Conservation (phyloP, 2,888 invertebrate genomes). For the Hemaris fuciformis region DNA sequence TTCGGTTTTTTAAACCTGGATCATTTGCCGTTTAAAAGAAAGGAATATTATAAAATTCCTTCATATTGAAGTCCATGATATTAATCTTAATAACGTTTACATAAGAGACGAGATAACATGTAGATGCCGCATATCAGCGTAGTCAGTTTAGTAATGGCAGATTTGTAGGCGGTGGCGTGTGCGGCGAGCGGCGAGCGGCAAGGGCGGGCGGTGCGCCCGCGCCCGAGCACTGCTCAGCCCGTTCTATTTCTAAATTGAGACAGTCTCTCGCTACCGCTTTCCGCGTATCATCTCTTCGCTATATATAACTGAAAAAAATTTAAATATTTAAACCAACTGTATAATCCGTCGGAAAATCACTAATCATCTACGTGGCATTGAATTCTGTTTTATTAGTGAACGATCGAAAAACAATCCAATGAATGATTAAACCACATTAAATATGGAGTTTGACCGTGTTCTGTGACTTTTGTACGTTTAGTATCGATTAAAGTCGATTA, state of each 20-base stretch:
- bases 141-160: slow-evolving; percentile 1
- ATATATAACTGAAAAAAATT: slow-evolving; percentile 52
- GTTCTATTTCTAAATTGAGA: slow-evolving; percentile 80
- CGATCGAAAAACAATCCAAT: neutral
- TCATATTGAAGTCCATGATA: no score
- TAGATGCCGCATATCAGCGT: neutral
- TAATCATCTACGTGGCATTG: neutral
- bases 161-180: slow-evolving; percentile 13
- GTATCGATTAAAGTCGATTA: slow-evolving; percentile 2
- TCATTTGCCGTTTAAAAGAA: no score
- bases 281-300: slow-evolving; percentile 74
- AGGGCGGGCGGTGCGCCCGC: slow-evolving; percentile 27
- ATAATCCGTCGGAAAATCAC: neutral
- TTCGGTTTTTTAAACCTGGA: no score
- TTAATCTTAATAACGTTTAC: no score
- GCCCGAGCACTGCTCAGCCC: slow-evolving; percentile 60
- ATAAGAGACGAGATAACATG: neutral
- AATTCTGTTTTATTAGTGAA: neutral
- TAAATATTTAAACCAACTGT: neutral
- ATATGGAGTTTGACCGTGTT: slow-evolving; percentile 4
- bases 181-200: slow-evolving; percentile 13
- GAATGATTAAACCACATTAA: neutral
- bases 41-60: no score
- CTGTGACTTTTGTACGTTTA: slow-evolving; percentile 22
- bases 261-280: slow-evolving; percentile 76